These are phyloP conservation scores for Apodemia mormo DNA, from an alignment of 2,888 invertebrate species.

Conservation along the genomic window DNA sequence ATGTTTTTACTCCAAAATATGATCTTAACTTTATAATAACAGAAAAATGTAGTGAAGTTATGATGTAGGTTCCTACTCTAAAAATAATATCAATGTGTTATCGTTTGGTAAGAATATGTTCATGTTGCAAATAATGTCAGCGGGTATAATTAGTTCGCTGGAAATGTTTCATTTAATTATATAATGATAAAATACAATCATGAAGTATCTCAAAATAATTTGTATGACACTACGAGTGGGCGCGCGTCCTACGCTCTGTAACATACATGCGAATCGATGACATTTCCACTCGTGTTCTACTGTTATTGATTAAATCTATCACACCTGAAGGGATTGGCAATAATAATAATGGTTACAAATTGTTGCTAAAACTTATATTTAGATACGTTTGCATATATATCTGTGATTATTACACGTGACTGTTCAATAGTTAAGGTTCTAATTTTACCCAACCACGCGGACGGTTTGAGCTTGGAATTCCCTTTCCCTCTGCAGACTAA, in stretches of 20 bases:
- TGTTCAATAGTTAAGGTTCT: too few species aligned
- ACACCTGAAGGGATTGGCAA: slow-evolving; percentile 10
- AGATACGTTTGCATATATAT: too few species aligned
- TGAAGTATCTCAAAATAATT: slow-evolving; percentile 23
- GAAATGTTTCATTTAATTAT: slow-evolving; percentile 21
- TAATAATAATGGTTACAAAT: slow-evolving; percentile 6
- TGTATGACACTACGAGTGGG: slow-evolving; percentile 15
- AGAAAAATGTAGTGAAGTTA: too few species aligned
- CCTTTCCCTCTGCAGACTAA: too few species aligned
- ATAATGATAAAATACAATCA: slow-evolving; percentile 20
- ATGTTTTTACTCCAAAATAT: too few species aligned
- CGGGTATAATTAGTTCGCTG: neutral
- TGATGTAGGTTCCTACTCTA: too few species aligned
- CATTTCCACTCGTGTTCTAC: slow-evolving; percentile 3
- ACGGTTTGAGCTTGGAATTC: too few species aligned
- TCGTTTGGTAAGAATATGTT: neutral
- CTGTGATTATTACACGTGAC: too few species aligned
- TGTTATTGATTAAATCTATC: slow-evolving; percentile 20
- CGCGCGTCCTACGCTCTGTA: slow-evolving; percentile 6
- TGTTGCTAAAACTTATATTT: neutral
- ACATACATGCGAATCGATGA: slow-evolving; percentile 13
- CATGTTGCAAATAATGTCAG: neutral
- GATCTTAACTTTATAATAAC: too few species aligned
- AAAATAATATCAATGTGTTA: too few species aligned
- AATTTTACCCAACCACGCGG: too few species aligned